Conservation (phyloP, 2,888 invertebrate genomes). For the Gasteruption jaculator region DNA sequence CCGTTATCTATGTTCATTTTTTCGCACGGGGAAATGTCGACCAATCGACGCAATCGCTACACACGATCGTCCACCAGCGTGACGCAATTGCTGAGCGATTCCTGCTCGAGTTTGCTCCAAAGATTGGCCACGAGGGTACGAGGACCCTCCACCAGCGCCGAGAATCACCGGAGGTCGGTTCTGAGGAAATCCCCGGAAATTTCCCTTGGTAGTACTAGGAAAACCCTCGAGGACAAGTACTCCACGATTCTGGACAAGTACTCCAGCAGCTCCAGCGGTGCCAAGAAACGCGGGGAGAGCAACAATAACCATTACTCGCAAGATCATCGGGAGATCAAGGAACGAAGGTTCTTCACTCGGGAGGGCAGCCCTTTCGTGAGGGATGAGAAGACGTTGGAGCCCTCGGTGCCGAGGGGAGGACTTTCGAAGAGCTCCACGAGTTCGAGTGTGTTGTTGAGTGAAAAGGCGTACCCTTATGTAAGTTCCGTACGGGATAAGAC, state of each 20-base stretch:
- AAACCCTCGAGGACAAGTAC: constrained; percentile 75
- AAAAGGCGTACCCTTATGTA: constrained; percentile 63
- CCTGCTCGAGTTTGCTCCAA: constrained; percentile 81
- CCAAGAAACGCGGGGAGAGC: constrained; percentile 19
- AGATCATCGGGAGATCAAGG: too few species aligned
- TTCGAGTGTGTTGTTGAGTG: constrained; percentile 61
- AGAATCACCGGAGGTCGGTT: constrained; percentile 41
- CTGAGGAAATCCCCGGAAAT: constrained; percentile 28
- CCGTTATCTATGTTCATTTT: constrained; percentile 50
- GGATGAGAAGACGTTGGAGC: constrained; percentile 67
- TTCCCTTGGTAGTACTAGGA: constrained; percentile 59
- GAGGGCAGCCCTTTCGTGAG: constrained; percentile 40
- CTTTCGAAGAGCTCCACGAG: constrained; percentile 72
- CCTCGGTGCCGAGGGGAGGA: constrained; percentile 54
- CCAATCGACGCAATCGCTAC: constrained; percentile 64
- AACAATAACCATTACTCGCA: constrained; percentile 19
- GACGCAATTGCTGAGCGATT: constrained; percentile 80
- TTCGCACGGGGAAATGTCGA: constrained; percentile 47
- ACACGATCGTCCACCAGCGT: constrained; percentile 79
- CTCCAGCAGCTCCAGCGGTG: constrained; percentile 56
- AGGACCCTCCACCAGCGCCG: constrained; percentile 63
- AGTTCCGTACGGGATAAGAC: constrained; percentile 60
- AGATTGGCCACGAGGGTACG: constrained; percentile 70
- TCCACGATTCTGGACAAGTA: constrained; percentile 70
- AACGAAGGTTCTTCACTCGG: constrained; percentile 28